These are phyloP conservation scores for Colistium nudipinnis DNA, from an alignment of 2,113 vertebrate genomes.

Conservation along the genomic window DNA sequence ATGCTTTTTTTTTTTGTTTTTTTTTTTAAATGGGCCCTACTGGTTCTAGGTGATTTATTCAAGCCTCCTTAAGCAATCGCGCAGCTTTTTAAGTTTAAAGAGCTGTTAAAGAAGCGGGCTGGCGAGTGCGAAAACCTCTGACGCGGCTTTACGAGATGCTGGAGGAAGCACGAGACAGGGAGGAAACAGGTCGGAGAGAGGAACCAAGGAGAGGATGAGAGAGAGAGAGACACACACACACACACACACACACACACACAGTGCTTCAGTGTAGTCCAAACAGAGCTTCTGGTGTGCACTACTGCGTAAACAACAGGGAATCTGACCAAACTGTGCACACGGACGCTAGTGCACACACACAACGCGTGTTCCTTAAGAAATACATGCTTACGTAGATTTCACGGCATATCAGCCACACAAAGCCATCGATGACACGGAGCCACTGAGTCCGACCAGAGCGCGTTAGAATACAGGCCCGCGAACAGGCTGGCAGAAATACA, in stretches of 20 bases:
- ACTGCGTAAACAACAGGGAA: too few species aligned
- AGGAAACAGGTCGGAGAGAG: conserved; percentile 4
- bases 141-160: conserved; percentile 56
- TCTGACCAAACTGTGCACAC: conserved; percentile 27
- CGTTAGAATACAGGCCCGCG: neutral
- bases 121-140: conserved; percentile 22
- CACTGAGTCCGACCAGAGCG: neutral
- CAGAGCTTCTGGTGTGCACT: too few species aligned
- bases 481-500: conserved; percentile 10
- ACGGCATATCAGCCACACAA: conserved; percentile 24
- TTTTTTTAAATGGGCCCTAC: conserved; percentile 22
- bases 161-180: conserved; percentile 25
- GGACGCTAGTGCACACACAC: conserved; percentile 3
- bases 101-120: conserved; percentile 56
- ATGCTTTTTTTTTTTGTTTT: too few species aligned
- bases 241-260: neutral
- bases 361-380: conserved; percentile 30
- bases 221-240: neutral
- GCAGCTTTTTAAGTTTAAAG: conserved; percentile 39
- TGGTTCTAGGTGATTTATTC: conserved; percentile 40
- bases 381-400: conserved; percentile 52
- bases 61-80: conserved; percentile 37
- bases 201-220: conserved; percentile 31
- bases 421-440: conserved; percentile 13
- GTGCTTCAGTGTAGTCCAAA: conserved; percentile 27